Conservation (phyloP, 2,797 vertebrate species). For the Emydoidea blandingii region DNA sequence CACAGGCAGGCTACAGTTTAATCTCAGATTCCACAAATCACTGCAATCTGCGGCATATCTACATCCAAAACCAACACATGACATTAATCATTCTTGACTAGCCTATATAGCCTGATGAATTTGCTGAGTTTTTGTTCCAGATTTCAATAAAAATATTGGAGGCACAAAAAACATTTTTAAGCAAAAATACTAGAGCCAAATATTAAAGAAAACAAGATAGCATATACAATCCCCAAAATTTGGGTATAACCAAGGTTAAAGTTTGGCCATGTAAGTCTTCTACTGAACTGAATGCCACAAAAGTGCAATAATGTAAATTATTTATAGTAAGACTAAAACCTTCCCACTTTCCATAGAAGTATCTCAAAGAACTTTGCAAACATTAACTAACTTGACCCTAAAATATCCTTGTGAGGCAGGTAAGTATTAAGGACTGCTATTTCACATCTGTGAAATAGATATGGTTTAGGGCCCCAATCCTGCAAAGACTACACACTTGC, state of each 20-base stretch:
- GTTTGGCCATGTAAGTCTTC: not conserved
- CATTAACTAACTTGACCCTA: not conserved
- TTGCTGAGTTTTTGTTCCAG: slow-evolving; percentile 58
- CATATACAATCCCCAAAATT: not conserved
- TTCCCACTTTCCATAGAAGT: not conserved
- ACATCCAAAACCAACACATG: slow-evolving; percentile 54
- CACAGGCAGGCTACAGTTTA: slow-evolving; percentile 31
- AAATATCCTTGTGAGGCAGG: not conserved
- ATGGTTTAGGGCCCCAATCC: not conserved
- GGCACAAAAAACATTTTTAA: slow-evolving; percentile 58
- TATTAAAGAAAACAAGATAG: slow-evolving; percentile 27
- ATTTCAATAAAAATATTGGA: slow-evolving; percentile 4
- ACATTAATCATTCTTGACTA: slow-evolving; percentile 53
- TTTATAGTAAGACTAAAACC: not conserved
- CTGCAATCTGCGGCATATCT: slow-evolving; percentile 39
- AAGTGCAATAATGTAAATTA: not conserved
- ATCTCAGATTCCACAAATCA: slow-evolving; percentile 51
- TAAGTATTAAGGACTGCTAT: not conserved
- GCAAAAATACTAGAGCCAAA: slow-evolving; percentile 45
- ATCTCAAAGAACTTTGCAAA: not conserved
- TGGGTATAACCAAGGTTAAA: not conserved
- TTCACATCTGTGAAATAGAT: not conserved
- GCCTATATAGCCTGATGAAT: slow-evolving; percentile 48
- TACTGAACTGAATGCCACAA: not conserved
- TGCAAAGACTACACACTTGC: not conserved